Evolutionary conservation across 2,797 vertebrate genomes (phyloP), one percentile per base, ranked within the genome.

Genomic region (Megalops cyprinoides): DNA sequence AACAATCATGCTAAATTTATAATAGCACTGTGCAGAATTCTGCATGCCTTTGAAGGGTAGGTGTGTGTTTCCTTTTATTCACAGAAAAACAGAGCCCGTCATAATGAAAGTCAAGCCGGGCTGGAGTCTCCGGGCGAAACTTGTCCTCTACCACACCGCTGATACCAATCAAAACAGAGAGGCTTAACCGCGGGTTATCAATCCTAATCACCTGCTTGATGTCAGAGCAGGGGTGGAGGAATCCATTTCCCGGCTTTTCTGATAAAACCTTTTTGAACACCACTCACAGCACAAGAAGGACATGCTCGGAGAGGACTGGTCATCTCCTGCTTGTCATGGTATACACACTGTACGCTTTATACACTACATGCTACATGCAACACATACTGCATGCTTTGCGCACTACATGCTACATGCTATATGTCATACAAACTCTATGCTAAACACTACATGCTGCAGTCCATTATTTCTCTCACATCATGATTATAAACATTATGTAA

Each of bases 171-270:
- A 37, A 28, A 51, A 31, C 56, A 39, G 56, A 76, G 28, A 48
- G 74, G 73, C 58, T 81, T 48, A 65, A 34, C n/a, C 20, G 39
- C n/a, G 48, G 71, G 56, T 76, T 67, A 81, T 76, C 58, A 23
- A 46, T 37, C 31, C 28, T 49, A 34, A 34, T 37, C 71, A 74
- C 71, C 20, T 28, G 58, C 37, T 67, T 58, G 74, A 62, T 48
- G 55, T 65, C 18, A 75, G 15, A 79, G 12, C 48, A n/a, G 67
- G 37, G 53, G 37, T 25, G 31, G n/a, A 78, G 25, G 6, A 62
- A 46, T 65, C 28, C 9, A 77, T 42, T 37, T 31, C 37, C 78
- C n/a, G 15, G 14, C 0, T 15, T 2, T 48, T 28, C 23, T 37
- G 25, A 1, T 15, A 42, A 37, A 15, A 69, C 18, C 1, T 69